phyloP scores from a whole-genome alignment of 1,140 invertebrate species.

The Drosophila parvula region DNA sequence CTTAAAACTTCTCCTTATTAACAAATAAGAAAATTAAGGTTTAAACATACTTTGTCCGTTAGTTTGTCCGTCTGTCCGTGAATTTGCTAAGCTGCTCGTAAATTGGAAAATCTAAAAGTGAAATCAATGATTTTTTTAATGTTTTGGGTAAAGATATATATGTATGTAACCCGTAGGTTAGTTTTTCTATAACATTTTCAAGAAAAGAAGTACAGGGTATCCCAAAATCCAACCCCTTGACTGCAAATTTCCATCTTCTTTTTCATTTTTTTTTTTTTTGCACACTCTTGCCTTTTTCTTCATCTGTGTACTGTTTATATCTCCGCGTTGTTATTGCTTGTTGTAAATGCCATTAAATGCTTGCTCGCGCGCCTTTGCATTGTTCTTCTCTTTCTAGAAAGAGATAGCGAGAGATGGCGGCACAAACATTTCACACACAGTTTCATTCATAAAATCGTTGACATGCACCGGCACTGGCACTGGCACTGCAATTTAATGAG shows the following conservation, averaged over 20 bases:
- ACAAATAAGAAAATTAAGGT: too few species aligned
- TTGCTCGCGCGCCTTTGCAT: slow-evolving; percentile 51
- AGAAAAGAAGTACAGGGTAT: not conserved
- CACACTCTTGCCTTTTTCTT: slow-evolving; percentile 4
- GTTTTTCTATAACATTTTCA: too few species aligned
- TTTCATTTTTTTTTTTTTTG: slow-evolving; percentile 24
- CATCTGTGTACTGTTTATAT: slow-evolving; percentile 25
- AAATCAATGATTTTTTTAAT: not conserved
- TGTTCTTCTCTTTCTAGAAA: slow-evolving; percentile 31
- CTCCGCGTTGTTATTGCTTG: slow-evolving; percentile 38
- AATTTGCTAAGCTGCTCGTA: not conserved
- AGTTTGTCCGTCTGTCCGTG: not conserved
- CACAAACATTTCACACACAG: slow-evolving; percentile 35
- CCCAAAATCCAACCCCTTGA: too few species aligned
- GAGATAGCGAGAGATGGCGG: slow-evolving; percentile 15
- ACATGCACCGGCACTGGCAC: slow-evolving; percentile 40
- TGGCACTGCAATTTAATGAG: slow-evolving; percentile 55
- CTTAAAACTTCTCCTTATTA: too few species aligned
- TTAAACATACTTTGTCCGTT: slow-evolving; percentile 3
- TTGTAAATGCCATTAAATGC: slow-evolving; percentile 65
- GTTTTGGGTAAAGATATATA: too few species aligned
- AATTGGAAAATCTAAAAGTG: not conserved
- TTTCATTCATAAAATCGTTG: slow-evolving; percentile 69
- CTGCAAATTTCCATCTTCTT: not conserved
- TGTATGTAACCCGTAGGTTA: too few species aligned